Evolutionary conservation across 2,797 vertebrate species (phyloP).

Genomic region (Helarctos malayanus): DNA sequence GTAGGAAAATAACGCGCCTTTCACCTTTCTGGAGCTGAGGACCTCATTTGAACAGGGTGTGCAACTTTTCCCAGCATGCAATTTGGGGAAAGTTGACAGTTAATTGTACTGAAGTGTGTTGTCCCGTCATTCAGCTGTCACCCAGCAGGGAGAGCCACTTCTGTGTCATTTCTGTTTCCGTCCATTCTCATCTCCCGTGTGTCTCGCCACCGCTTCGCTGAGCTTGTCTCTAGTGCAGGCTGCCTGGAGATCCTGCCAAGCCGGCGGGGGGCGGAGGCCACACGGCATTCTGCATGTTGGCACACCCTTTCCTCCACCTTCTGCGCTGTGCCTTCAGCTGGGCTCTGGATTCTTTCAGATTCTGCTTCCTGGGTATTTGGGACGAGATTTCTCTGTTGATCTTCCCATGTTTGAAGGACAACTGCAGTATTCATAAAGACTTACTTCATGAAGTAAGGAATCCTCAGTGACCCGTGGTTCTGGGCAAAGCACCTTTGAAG

Average conservation of each 20-base stretch:
- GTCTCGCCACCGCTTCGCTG: neutral
- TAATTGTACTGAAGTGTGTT: conserved; percentile 3
- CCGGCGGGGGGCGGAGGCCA: neutral
- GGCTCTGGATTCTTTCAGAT: conserved; percentile 71
- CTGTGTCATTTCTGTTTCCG: neutral
- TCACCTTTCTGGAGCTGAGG: conserved; percentile 86
- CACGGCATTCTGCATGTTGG: conserved; percentile 52
- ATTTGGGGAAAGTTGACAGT: conserved; percentile 82
- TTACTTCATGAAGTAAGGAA: neutral
- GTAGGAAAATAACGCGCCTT: conserved; percentile 91
- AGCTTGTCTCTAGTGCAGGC: neutral
- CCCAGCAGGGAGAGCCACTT: neutral
- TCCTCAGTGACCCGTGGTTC: neutral
- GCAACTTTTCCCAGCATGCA: conserved; percentile 86
- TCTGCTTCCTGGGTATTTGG: conserved; percentile 13
- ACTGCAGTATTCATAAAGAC: neutral
- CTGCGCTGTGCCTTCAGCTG: neutral
- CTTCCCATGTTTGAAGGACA: neutral
- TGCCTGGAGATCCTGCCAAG: neutral
- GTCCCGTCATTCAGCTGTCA: neutral
- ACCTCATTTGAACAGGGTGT: conserved; percentile 87
- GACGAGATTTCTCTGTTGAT: neutral
- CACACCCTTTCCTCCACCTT: neutral
- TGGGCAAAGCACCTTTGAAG: neutral
- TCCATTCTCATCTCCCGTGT: neutral